Conservation (phyloP, 2,113 vertebrate species). For the Plecotus auritus region DNA sequence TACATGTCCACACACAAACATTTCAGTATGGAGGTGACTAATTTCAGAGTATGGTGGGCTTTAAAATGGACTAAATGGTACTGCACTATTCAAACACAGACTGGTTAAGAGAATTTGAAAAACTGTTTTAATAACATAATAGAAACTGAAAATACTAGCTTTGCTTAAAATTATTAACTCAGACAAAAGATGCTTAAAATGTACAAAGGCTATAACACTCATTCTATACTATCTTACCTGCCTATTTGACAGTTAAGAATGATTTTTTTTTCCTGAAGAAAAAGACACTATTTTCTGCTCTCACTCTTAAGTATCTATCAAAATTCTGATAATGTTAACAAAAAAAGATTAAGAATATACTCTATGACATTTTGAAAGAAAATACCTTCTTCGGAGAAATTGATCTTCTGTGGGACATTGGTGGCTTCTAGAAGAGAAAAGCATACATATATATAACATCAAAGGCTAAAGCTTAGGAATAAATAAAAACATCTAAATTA, state of each 20-base stretch:
- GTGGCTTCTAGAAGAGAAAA: slow-evolving; percentile 56
- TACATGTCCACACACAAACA: background rate
- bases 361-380: slow-evolving; percentile 22
- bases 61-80: slow-evolving; percentile 34
- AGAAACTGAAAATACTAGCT: background rate
- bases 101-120: slow-evolving; percentile 8
- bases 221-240: background rate
- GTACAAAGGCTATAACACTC: background rate
- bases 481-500: background rate
- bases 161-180: slow-evolving; percentile 20
- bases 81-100: slow-evolving; percentile 1
- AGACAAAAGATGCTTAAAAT: slow-evolving; percentile 9
- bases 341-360: slow-evolving; percentile 12
- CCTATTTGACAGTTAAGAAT: background rate
- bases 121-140: slow-evolving; percentile 24
- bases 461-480: background rate
- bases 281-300: slow-evolving; percentile 8
- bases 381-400: slow-evolving; percentile 68
- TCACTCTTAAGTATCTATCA: background rate
- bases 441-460: background rate
- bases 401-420: background rate
- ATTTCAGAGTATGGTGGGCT: slow-evolving; percentile 1
- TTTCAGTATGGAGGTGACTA: background rate
- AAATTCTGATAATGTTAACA: background rate
- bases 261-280: background rate